Base-by-base conservation (phyloP, 2,797 vertebrate species). In the Chelon auratus region DNA sequence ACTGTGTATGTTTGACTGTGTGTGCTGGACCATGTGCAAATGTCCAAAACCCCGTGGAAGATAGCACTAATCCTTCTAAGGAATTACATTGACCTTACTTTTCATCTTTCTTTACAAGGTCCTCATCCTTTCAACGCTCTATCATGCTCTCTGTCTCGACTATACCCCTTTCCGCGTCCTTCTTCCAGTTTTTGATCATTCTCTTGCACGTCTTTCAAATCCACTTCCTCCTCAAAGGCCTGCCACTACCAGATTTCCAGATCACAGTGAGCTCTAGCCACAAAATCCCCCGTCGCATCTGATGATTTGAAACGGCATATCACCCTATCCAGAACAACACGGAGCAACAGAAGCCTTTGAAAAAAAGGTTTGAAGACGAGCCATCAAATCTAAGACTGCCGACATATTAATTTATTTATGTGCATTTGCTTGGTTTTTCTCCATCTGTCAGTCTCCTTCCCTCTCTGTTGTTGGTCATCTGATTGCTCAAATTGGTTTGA, bases 1-100 rank as follows among this genome's bases (percentile, higher is more conserved):
- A 18, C 30, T 62, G 59, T 47, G 40, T 58, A 15, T 6, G 55
- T 52, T n/a, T 26, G 22, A 64, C 43, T 78, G 57, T 63, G 63
- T 58, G 60, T 2, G 22, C 62, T 69, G 61, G 78, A 81, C 66
- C 72, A 43, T 86, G 62, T 56, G 62, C 77, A 80, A 77, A 84
- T 80, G 78, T 81, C 71, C 63, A 53, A 78, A 80, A 75, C 62
- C 65, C 71, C 60, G 66, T 18, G 8, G 68, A 78, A 77, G 83
- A 87, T 81, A 69, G 45, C 51, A 37, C 48, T 89, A 89, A 92
- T 88, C 80, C 80, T 59, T 85, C 30, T 42, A 39, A 77, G 83
- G 78, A 81, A 87, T 83, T 72, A 85, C 68, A 75, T 3, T 18
- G 45, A 80, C 82, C 81, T 81, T 77, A 56, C 67, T 68, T 84